Percentiles rank a stretch among this genome's conserved stretches.
phyloP scores from a whole-genome alignment of 2,113 vertebrate species.

The Sceloporus tristichus region DNA sequence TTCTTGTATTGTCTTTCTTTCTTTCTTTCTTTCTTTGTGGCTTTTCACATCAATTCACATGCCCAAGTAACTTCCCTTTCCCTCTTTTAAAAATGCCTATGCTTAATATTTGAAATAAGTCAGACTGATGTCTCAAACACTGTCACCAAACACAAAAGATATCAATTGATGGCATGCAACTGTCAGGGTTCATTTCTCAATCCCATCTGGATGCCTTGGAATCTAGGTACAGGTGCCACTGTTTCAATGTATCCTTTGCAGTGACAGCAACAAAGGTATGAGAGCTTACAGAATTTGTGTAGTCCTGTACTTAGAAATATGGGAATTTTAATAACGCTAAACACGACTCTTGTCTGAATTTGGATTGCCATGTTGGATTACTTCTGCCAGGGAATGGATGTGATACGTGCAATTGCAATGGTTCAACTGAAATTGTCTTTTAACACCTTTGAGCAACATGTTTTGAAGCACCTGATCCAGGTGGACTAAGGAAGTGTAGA shows the following conservation, averaged over 20 bases:
- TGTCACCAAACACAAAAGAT: conserved; percentile 15
- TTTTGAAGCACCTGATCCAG: not conserved
- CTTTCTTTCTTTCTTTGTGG: not conserved
- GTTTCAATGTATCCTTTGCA: conserved; percentile 21
- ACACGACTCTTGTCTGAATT: not conserved
- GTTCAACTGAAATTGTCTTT: not conserved
- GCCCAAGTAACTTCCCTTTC: not conserved
- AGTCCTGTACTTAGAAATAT: not conserved
- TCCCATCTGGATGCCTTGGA: not conserved
- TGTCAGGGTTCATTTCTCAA: not conserved
- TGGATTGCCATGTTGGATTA: not conserved
- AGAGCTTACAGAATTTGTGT: not conserved
- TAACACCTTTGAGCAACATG: not conserved
- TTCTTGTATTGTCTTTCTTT: conserved; percentile 5
- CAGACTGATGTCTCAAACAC: conserved; percentile 17
- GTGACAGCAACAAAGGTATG: no score
- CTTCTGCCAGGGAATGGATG: not conserved
- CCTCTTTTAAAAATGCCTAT: conserved; percentile 14
- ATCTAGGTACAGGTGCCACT: not conserved
- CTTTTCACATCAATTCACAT: conserved; percentile 2
- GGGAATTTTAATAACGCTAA: not conserved
- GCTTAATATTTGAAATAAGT: not conserved
- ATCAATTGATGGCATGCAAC: not conserved
- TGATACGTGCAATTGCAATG: not conserved
- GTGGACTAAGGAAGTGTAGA: not conserved